Base-by-base conservation (phyloP, 1,140 invertebrate genomes). In the Anastrepha obliqua region DNA sequence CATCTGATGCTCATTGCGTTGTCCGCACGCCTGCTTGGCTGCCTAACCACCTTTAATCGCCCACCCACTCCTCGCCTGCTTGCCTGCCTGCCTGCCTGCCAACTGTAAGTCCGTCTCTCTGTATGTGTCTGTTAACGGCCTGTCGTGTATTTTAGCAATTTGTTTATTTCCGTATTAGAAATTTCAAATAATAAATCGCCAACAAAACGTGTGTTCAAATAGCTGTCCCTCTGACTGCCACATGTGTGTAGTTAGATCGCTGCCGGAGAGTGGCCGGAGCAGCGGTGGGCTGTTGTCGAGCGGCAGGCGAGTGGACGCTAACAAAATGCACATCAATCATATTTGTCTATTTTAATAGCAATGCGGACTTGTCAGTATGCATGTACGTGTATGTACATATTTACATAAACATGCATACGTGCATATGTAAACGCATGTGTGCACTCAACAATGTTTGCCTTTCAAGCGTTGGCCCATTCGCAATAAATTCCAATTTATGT, bases 291-390 rank as follows among this genome's bases (percentile, higher is more conserved):
- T 39, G 17, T 74, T 74, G 67, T 74, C 74, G 39, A 51, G n/a
- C 44, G 74, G 74, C 74, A 55, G 42, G 74, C 74, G 74, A 55
- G 74, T 81, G 47, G 2, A 3, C 44, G 47, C 74, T 55, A 17
- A 81, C 74, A 55, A 81, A 81, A 81, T 81, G 74, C 47, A 55
- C 74, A 81, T 81, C 74, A 81, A 81, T 81, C 74, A 81, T 81
- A 81, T 81, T 81, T 81, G 44, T 81, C 74, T 81, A 81, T 81
- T 81, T 81, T 81, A 55, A 81, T 81, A 81, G 74, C 74, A 81
- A 81, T 55, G 74, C 74, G 74, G 74, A n/a, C 47, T 47, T 81
- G 15, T 55, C 44, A 15, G n/a, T 17, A 81, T n/a, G 7, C 3
- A 55, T 15, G 7, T 42, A 13, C 15, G 11, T 44, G 2, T 51